Evolutionary conservation across 2,797 vertebrate genomes (phyloP), one percentile per base, ranked within the genome.

Genomic region (Ctenopoma kingsleyae): DNA sequence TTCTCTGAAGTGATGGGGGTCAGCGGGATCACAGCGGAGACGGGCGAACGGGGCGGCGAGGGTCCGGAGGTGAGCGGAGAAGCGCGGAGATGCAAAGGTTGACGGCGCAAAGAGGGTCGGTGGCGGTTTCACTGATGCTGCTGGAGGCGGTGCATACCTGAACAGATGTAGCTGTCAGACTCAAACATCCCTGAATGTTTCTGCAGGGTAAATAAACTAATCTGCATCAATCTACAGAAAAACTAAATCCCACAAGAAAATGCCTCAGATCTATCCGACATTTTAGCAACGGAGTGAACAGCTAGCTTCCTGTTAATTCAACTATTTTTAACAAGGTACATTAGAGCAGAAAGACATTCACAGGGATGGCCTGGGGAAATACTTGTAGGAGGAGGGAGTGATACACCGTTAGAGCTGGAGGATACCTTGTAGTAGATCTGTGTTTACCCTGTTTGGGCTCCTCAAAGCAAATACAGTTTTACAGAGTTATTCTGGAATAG

Each of bases 131-230:
- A 10, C 11, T 1, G 48, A 43, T 4, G 52, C 32, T 1, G 80
- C 82, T 74, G 0, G 32, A 61, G 74, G 85, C 65, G 2, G 5
- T 22, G 69, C 55, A 44, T 74, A 88, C 88, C 87, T 87, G 81
- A 90, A 67, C 84, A 78, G 71, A 88, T 78, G 81, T 59, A 76
- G 20, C 64, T 70, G 86, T 78, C 80, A 72, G 67, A 58, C 53
- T 77, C 67, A 20, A 36, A 74, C 17, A 53, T 3, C 53, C 74
- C 51, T 8, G 40, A 64, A 49, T 5, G 41, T 69, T 70, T 51
- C 79, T 36, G 62, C 2, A 70, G 79, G 83, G 67, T 30, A 41
- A 79, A 82, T 54, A 69, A 77, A 82, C 52, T 49, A 66, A 41
- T 36, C 32, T 2, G 0, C 48, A 54, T 72, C 67, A 52, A 51